phyloP scores from a whole-genome alignment of 2,888 invertebrate genomes.

The Eupithecia subfuscata region DNA sequence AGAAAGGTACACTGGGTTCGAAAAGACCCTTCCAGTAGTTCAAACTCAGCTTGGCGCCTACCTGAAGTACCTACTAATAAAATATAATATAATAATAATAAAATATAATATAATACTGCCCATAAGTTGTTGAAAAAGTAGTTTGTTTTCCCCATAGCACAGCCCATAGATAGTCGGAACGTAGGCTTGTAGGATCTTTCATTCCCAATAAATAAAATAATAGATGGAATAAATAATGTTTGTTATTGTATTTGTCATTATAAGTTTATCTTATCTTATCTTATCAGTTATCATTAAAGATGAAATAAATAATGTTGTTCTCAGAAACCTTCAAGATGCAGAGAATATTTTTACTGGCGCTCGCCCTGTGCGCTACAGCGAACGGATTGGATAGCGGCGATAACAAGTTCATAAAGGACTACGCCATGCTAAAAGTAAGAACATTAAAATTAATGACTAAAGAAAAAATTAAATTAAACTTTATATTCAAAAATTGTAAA shows the following conservation, averaged over 20 bases:
- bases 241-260: too few species aligned
- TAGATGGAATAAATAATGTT: neutral
- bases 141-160: neutral
- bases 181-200: too few species aligned
- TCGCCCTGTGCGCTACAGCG: slow-evolving; percentile 62
- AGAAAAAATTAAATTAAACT: too few species aligned
- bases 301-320: slow-evolving; percentile 22
- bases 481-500: neutral
- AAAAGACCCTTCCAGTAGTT: neutral
- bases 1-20: neutral
- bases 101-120: too few species aligned
- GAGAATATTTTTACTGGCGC: slow-evolving; percentile 47
- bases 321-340: slow-evolving; percentile 49
- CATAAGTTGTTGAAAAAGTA: neutral
- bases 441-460: neutral
- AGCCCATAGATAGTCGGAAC: too few species aligned
- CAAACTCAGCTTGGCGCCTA: neutral
- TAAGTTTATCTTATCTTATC: too few species aligned
- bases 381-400: slow-evolving; percentile 83
- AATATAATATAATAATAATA: too few species aligned
- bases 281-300: too few species aligned
- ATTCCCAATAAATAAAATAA: neutral
- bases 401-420: slow-evolving; percentile 88
- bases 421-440: slow-evolving; percentile 88
- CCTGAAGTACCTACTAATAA: too few species aligned